Conservation (phyloP, 2,888 invertebrate species). For the Cyaniris semiargus region DNA sequence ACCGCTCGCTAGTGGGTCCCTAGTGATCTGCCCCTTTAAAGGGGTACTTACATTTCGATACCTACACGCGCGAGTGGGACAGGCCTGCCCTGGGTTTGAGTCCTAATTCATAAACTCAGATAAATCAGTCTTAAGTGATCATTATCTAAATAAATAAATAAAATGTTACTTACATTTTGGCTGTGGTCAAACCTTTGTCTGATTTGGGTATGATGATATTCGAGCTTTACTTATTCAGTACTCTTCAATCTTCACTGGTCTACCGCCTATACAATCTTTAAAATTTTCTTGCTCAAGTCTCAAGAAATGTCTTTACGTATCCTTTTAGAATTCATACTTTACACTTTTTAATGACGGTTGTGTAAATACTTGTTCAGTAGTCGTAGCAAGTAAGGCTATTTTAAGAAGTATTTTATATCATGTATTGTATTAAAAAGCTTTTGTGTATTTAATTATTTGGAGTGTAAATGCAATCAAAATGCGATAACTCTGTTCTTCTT, state of each 20-base stretch:
- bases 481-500: background rate
- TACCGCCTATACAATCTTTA: background rate
- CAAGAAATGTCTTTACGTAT: constrained; percentile 14
- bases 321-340: constrained; percentile 27
- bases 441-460: constrained; percentile 41
- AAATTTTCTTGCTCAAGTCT: constrained; percentile 8
- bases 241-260: background rate
- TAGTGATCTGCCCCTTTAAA: too few relatives aligned
- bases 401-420: constrained; percentile 63
- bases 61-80: too few relatives aligned
- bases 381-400: constrained; percentile 57
- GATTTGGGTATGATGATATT: too few relatives aligned
- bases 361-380: constrained; percentile 68
- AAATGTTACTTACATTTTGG: background rate
- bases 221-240: too few relatives aligned
- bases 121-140: too few relatives aligned
- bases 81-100: too few relatives aligned
- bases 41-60: too few relatives aligned
- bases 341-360: constrained; percentile 47
- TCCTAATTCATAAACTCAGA: too few relatives aligned
- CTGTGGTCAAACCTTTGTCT: background rate
- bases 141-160: background rate
- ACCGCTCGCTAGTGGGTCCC: too few relatives aligned
- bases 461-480: background rate
- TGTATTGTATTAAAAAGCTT: constrained; percentile 46